A percentile compares a stretch with the other conserved stretches of the same genome.
These are phyloP conservation scores for Botrylloides violaceus DNA, from an alignment of 23 tunicate species.

Conservation along the genomic window DNA sequence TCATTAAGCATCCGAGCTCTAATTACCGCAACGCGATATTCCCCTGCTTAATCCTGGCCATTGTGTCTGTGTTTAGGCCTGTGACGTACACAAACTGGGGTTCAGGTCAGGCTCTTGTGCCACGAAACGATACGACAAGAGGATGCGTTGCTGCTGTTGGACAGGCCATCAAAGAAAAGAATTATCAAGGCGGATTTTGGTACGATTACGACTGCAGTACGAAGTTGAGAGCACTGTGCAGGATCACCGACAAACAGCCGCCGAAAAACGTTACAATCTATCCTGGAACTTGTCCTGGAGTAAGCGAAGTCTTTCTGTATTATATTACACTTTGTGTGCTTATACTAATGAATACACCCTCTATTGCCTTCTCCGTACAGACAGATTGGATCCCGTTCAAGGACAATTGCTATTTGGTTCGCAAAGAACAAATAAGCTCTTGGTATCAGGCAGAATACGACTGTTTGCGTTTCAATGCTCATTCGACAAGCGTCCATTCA, in stretches of 20 bases:
- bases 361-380: constrained; percentile 14
- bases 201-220: constrained; percentile 43
- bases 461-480: constrained; percentile 24
- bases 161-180: not conserved
- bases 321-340: not conserved
- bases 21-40: not conserved
- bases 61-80: constrained; percentile 46
- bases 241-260: constrained; percentile 57
- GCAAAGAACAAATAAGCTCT: constrained; percentile 27
- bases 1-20: too few species aligned
- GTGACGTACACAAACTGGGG: constrained; percentile 76
- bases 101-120: constrained; percentile 29
- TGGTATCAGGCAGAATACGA: constrained; percentile 78
- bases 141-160: constrained; percentile 74
- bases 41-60: too few species aligned
- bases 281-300: constrained; percentile 57
- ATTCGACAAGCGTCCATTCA: constrained; percentile 28
- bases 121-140: constrained; percentile 34
- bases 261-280: constrained; percentile 48
- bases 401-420: constrained; percentile 54
- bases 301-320: constrained; percentile 4
- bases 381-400: constrained; percentile 47
- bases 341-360: too few species aligned
- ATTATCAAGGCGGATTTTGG: constrained; percentile 66
- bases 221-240: constrained; percentile 59